Evolutionary conservation across 2,888 invertebrate species (phyloP), one percentile per base, ranked within the genome.

Genomic region (Tetramorium bicarinatum): DNA sequence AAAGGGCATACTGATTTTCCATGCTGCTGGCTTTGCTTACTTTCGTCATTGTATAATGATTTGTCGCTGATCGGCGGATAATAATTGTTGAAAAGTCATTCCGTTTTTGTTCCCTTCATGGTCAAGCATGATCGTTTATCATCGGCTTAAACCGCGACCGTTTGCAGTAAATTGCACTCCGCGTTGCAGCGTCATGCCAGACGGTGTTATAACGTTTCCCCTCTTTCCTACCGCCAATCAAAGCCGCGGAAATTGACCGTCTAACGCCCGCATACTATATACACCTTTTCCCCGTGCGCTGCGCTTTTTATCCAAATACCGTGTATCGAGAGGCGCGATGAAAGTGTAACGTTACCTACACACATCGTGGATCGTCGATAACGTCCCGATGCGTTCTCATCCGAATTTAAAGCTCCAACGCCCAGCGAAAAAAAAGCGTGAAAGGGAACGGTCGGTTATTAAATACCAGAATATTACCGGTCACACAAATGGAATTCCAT

Each of bases 201-300:
- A 88, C 91, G 91, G 92, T 86, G 88, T 90, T 89, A 87, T 76
- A 89, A 82, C 89, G 82, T 84, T 88, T 88, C 84, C 86, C 82
- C 89, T 85, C 89, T 88, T 91, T 83, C 81, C 85, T 81, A 83
- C 87, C 85, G 82, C 85, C 88, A 89, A 91, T 91, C 91, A 89
- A 89, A 89, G 87, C 88, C 79, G 74, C 89, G 89, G 91, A 91
- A 91, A 91, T 91, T 90, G 91, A 88, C 86, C 91, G 91, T 88
- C 90, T 84, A 88, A 87, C 91, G 79, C 71, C 80, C 83, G 59
- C 76, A 72, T 72, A 83, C 81, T n/a, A 21, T 79, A 87, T 87
- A 85, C 89, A 76, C 61, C 85, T 77, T 77, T 71, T 85, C 80
- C 85, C 80, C 15, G 72, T 52, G 41, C 9, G 49, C 47, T 25